Base-by-base conservation (phyloP, 64 coral and sea anemone species). In the Hydrozoanthus tunicans region DNA sequence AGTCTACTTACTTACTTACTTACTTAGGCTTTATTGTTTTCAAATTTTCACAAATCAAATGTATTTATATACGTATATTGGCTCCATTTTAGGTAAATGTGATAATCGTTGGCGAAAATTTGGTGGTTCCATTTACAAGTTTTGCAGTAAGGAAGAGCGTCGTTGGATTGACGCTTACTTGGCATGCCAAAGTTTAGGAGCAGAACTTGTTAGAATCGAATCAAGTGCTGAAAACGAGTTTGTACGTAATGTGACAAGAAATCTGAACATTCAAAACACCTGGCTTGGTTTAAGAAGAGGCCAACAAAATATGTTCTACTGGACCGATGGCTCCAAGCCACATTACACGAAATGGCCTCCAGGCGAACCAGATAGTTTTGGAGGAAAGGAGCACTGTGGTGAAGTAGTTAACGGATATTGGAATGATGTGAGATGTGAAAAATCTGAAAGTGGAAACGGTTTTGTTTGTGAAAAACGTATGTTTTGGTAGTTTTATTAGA, bases 401-500 rank as follows among this genome's bases (percentile, higher is more conserved):
- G 51, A 73, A 23, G 5, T 67, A 3, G 6, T 53, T 26, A 9
- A 59, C 7, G 67, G 83, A n/a, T 27, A 26, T 6, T 86, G 83
- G 83, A 73, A 73, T 23, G 67, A 86, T 4, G 53, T 86, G 12
- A 5, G 4, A 5, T 86, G 83, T 73, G n/a, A 56, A 5, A 53
- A 6, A 4, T 24, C 7, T 15, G 0, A 3, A 13, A 24, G 9
- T 4, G 11, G 0, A 4, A 58, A 53, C 13, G 56, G 65, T 14
- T 86, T 58, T 73, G 6, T 86, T 55, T 86, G 83, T 86, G 83
- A 86, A 72, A 86, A 86, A 59, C 54, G 83, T 86, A 86, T 10
- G 83, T 86, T 58, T 56, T 43, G 9, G 26, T 62, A 81, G 32
- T 53, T 25, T 9, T 43, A 43, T 17, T 17, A 69, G 7, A n/a